Conservation (phyloP, 2,113 vertebrate genomes). For the Caretta caretta region DNA sequence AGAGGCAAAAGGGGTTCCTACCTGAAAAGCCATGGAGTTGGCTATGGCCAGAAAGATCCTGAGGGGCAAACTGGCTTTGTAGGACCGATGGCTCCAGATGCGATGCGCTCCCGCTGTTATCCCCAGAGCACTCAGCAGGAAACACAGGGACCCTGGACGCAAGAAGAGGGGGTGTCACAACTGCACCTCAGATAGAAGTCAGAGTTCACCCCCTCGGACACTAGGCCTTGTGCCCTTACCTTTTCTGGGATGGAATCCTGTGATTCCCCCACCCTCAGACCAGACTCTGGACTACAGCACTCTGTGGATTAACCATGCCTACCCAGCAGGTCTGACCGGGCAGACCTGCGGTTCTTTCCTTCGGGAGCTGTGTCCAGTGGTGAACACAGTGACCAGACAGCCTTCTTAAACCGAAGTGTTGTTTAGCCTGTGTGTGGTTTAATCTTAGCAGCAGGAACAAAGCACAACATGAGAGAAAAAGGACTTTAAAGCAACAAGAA, state of each 20-base stretch:
- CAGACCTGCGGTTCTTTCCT: too few relatives aligned
- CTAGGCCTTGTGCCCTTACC: too few relatives aligned
- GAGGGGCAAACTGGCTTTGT: conserved; percentile 92
- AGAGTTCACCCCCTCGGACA: not conserved
- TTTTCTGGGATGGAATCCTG: too few relatives aligned
- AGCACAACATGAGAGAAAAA: too few relatives aligned
- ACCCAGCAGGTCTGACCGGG: too few relatives aligned
- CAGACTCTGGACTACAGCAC: not conserved
- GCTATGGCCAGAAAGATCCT: conserved; percentile 85
- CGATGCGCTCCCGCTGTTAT: conserved; percentile 93
- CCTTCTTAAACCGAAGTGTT: too few relatives aligned
- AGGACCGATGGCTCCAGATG: conserved; percentile 95
- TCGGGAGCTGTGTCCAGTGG: too few relatives aligned
- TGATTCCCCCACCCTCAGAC: not conserved
- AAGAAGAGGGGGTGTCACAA: not conserved
- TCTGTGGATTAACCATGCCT: too few relatives aligned
- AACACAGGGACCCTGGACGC: conserved; percentile 80
- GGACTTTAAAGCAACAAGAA: too few relatives aligned
- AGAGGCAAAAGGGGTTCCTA: conserved; percentile 40
- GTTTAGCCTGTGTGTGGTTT: too few relatives aligned
- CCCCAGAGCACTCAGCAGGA: conserved; percentile 84
- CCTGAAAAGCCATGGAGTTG: conserved; percentile 96
- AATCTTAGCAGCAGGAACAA: too few relatives aligned
- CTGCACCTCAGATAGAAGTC: not conserved
- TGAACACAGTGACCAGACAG: too few relatives aligned